Percentiles rank a stretch among this genome's conserved stretches.
Conservation (phyloP, 2,888 invertebrate genomes). For the Gastracanthus pulcherrimus region DNA sequence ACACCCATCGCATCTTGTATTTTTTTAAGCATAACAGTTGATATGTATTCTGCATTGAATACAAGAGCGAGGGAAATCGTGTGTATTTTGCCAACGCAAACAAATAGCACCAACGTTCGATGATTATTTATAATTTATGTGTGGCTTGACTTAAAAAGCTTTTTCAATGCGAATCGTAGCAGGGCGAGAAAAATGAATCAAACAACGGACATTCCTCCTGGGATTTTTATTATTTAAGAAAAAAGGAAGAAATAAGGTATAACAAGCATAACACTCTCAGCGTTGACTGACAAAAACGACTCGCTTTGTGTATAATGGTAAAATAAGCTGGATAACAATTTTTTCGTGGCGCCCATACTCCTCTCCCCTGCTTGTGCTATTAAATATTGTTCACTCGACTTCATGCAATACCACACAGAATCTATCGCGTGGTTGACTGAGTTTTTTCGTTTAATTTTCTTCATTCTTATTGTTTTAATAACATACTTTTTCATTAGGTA, state of each 20-base stretch:
- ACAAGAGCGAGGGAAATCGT: slow-evolving; percentile 47
- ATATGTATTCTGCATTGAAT: slow-evolving; percentile 23
- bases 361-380: slow-evolving; percentile 15
- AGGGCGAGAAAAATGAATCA: slow-evolving; percentile 6
- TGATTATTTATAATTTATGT: background rate
- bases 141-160: background rate
- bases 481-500: slow-evolving; percentile 17
- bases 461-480: slow-evolving; percentile 24
- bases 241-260: slow-evolving; percentile 17
- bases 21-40: slow-evolving; percentile 16
- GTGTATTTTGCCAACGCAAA: background rate
- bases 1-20: slow-evolving; percentile 39
- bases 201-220: slow-evolving; percentile 27
- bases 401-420: slow-evolving; percentile 17
- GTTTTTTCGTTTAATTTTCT: too few relatives aligned
- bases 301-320: background rate
- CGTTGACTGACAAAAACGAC: slow-evolving; percentile 26
- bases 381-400: slow-evolving; percentile 18
- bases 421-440: slow-evolving; percentile 21
- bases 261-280: slow-evolving; percentile 32
- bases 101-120: slow-evolving; percentile 2
- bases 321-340: slow-evolving; percentile 28
- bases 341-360: background rate
- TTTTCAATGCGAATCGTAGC: background rate
- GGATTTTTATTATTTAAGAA: slow-evolving; percentile 15